A percentile compares a stretch with the other conserved stretches of the same genome.
Conservation (phyloP, 2,113 vertebrate species). For the Xiphophorus maculatus region DNA sequence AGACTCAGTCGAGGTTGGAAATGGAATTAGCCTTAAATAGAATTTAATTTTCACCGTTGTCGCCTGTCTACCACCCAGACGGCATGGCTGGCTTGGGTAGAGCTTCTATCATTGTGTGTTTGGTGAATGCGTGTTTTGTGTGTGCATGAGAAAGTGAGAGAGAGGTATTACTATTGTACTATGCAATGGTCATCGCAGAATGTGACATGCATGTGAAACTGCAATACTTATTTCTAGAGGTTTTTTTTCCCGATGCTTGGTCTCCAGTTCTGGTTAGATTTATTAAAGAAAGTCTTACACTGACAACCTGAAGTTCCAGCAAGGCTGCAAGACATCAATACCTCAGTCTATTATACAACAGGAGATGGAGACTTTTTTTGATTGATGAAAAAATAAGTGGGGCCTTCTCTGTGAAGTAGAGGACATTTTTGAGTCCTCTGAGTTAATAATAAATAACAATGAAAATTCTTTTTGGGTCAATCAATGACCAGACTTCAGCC, state of each 20-base stretch:
- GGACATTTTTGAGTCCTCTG: conserved; percentile 26
- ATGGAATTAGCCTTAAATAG: conserved; percentile 84
- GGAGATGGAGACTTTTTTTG: conserved; percentile 5
- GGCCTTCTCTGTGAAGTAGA: conserved; percentile 9
- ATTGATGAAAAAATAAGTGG: conserved; percentile 29
- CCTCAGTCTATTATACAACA: conserved; percentile 28
- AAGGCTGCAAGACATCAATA: conserved; percentile 29
- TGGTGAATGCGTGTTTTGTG: conserved; percentile 13
- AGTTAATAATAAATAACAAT: conserved; percentile 13
- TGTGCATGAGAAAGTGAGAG: conserved; percentile 23
- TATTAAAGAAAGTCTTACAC: conserved; percentile 26
- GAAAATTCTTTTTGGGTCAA: conserved; percentile 19
- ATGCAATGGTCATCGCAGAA: conserved; percentile 35
- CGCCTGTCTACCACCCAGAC: conserved; percentile 80
- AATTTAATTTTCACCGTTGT: conserved; percentile 83
- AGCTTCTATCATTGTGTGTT: conserved; percentile 45
- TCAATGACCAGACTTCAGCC: conserved; percentile 39
- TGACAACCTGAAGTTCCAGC: conserved; percentile 16
- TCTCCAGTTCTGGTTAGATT: conserved; percentile 20
- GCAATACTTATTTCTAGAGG: neutral
- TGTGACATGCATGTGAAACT: conserved; percentile 33
- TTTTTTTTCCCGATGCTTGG: neutral
- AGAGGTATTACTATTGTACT: conserved; percentile 41
- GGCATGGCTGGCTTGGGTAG: conserved; percentile 62
- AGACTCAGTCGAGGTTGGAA: conserved; percentile 79